Conservation (phyloP, 2,113 vertebrate genomes). For the Glaucidium brasilianum region DNA sequence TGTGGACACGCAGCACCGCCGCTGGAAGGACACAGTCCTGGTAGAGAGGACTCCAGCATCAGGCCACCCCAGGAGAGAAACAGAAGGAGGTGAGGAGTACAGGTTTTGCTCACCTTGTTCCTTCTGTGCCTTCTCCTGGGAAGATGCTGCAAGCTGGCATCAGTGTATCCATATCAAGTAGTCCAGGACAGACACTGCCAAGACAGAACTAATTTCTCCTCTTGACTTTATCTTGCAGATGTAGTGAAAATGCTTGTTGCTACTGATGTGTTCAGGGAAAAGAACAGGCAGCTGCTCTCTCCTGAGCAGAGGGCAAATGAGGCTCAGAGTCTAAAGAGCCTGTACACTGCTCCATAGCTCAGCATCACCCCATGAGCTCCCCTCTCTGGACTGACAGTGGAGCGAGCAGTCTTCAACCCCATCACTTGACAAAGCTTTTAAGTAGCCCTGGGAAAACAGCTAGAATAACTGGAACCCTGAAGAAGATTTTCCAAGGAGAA, state of each 20-base stretch:
- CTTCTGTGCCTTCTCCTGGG: not conserved
- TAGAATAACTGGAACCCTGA: not conserved
- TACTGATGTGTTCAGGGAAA: not conserved
- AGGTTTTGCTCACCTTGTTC: not conserved
- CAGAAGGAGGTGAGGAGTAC: not conserved
- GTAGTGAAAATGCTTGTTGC: not conserved
- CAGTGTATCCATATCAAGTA: too few relatives aligned
- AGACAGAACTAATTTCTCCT: not conserved
- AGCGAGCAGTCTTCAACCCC: not conserved
- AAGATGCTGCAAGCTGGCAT: not conserved
- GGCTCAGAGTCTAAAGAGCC: not conserved
- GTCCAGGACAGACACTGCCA: not conserved
- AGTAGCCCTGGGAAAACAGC: not conserved
- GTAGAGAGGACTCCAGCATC: not conserved
- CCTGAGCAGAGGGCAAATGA: not conserved
- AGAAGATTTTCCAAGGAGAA: not conserved
- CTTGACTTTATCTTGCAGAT: not conserved
- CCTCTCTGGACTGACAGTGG: not conserved
- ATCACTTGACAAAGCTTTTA: not conserved
- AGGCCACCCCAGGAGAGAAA: not conserved
- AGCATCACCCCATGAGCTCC: not conserved
- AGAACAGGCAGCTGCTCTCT: not conserved
- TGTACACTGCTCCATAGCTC: not conserved
- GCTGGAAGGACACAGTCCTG: not conserved
- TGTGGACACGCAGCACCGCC: not conserved